A percentile compares a stretch with the other conserved stretches of the same genome.
Conservation (phyloP, 2,113 vertebrate genomes). For the Pachypanchax playfairii region DNA sequence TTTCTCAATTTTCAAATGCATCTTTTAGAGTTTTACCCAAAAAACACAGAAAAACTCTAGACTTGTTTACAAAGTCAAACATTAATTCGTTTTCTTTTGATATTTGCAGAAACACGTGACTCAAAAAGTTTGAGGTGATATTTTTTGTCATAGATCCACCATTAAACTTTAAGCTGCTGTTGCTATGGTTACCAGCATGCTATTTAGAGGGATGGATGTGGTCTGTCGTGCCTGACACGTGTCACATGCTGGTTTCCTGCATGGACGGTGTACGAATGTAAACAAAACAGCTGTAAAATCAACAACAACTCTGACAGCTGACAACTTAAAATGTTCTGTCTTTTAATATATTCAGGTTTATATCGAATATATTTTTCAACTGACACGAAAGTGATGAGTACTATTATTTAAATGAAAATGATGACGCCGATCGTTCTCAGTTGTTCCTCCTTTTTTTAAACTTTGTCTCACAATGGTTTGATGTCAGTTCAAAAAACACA, state of each 20-base stretch:
- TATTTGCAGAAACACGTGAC: neutral
- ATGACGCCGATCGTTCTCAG: no score
- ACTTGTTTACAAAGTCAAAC: neutral
- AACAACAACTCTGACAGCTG: neutral
- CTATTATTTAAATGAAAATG: no score
- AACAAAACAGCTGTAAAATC: neutral
- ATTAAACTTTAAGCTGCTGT: neutral
- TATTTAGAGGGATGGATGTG: neutral
- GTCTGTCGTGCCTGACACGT: conserved; percentile 2
- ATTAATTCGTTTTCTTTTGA: neutral
- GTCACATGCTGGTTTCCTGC: conserved; percentile 10
- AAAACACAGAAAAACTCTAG: no score
- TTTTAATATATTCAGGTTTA: no score
- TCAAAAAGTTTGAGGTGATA: no score
- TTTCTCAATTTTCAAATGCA: no score
- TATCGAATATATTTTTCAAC: no score
- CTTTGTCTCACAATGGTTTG: no score
- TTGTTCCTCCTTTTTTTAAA: no score
- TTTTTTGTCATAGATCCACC: neutral
- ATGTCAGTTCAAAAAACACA: no score
- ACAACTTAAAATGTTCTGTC: no score
- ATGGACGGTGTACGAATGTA: neutral
- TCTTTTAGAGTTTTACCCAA: neutral
- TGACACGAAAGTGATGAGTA: no score
- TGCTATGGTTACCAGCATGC: neutral